Conservation (phyloP, 2,888 invertebrate species). For the Seira sanloemensis region DNA sequence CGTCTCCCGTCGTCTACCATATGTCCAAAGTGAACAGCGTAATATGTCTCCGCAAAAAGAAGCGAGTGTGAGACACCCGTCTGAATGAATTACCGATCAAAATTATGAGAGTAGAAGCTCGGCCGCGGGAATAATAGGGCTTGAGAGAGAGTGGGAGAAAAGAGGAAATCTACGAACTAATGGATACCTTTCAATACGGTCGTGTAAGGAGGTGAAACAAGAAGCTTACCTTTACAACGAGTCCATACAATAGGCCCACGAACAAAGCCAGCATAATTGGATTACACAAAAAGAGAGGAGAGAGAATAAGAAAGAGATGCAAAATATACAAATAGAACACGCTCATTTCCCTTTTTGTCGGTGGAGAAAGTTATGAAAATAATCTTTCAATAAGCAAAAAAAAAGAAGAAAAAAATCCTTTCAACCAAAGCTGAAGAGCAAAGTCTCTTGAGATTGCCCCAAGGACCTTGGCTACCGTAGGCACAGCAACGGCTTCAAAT, state of each 20-base stretch:
- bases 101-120: not conserved
- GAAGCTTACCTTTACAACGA: conserved; percentile 7
- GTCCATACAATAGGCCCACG: not conserved
- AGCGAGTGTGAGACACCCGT: no score
- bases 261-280: not conserved
- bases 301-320: conserved; percentile 3
- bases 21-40: not conserved
- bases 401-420: no score
- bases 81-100: not conserved
- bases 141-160: not conserved
- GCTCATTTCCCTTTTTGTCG: no score
- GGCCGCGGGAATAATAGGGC: not conserved
- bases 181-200: no score
- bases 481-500: no score
- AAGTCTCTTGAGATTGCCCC: no score
- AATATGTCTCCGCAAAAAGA: no score
- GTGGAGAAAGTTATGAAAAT: not conserved
- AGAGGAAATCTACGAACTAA: not conserved
- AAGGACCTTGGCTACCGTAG: no score
- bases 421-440: no score
- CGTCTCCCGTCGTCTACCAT: no score
- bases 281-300: no score
- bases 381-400: not conserved
- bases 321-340: not conserved
- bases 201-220: not conserved